phyloP scores from a whole-genome alignment of 2,113 vertebrate species.

The Felis chaus region DNA sequence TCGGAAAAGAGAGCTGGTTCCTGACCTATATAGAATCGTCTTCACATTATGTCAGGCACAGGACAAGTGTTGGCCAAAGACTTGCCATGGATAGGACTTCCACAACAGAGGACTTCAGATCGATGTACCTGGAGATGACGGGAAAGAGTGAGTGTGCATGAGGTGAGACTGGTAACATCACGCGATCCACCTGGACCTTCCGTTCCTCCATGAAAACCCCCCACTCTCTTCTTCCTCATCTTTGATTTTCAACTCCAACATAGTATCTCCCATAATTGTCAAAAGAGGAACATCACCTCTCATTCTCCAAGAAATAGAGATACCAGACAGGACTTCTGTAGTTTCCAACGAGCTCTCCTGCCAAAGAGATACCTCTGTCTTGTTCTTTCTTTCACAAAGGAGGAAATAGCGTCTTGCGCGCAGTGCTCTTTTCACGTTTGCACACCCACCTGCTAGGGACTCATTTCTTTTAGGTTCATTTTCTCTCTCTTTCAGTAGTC shows the following conservation, averaged over 20 bases:
- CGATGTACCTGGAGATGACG: not conserved
- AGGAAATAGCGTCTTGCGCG: not conserved
- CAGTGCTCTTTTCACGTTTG: not conserved
- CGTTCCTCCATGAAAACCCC: rapidly evolving
- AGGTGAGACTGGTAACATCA: not conserved
- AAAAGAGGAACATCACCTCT: not conserved
- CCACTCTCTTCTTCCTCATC: not conserved
- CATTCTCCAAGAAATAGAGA: not conserved
- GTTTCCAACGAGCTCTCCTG: not conserved
- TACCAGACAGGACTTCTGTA: not conserved
- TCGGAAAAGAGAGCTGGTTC: not conserved
- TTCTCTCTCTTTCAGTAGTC: not conserved
- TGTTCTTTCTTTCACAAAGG: rapidly evolving
- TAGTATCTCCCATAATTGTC: not conserved
- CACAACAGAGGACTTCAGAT: not conserved
- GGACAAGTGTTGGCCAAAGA: rapidly evolving
- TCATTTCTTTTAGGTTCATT: not conserved
- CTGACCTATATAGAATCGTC: not conserved
- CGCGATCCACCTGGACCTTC: not conserved
- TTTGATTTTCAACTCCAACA: not conserved
- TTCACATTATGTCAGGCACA: not conserved
- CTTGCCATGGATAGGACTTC: not conserved
- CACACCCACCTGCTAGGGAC: rapidly evolving
- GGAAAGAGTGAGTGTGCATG: not conserved
- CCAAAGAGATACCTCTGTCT: not conserved